These are phyloP conservation scores for Brachycybe producta DNA, from an alignment of 2,888 invertebrate species.

Conservation along the genomic window DNA sequence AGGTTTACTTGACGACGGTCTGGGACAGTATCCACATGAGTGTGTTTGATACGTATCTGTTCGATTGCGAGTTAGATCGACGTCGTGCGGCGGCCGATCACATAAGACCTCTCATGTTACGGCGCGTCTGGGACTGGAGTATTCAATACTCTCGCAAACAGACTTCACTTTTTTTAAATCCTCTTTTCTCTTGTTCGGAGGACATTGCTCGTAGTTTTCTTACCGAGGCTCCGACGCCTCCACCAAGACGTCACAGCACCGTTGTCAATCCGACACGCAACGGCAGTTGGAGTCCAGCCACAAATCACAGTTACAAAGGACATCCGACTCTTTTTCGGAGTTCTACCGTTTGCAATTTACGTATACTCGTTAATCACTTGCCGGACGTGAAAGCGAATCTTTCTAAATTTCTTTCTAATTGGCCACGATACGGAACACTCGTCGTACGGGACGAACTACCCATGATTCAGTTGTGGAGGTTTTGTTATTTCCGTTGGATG, in stretches of 20 bases:
- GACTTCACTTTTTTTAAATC: conserved; percentile 69
- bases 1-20: conserved; percentile 77
- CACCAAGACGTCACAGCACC: not conserved
- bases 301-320: not conserved
- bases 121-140: conserved; percentile 83
- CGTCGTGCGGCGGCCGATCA: conserved; percentile 48
- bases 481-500: conserved; percentile 83
- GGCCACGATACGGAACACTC: conserved; percentile 19
- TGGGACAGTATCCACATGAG: conserved; percentile 84
- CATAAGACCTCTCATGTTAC: conserved; percentile 43
- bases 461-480: conserved; percentile 62
- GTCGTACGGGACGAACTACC: conserved; percentile 38
- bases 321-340: conserved; percentile 11
- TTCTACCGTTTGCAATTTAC: conserved; percentile 8
- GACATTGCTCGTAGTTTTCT: conserved; percentile 14
- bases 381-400: conserved; percentile 6
- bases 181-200: conserved; percentile 46
- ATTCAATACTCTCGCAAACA: conserved; percentile 73
- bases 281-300: not conserved
- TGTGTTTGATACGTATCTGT: conserved; percentile 83
- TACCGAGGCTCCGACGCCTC: not conserved
- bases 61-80: conserved; percentile 69
- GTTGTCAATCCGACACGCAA: not conserved
- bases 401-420: conserved; percentile 26
- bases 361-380: conserved; percentile 12